phyloP scores from a whole-genome alignment of 2,797 vertebrate genomes.

The Bufotes viridis region DNA sequence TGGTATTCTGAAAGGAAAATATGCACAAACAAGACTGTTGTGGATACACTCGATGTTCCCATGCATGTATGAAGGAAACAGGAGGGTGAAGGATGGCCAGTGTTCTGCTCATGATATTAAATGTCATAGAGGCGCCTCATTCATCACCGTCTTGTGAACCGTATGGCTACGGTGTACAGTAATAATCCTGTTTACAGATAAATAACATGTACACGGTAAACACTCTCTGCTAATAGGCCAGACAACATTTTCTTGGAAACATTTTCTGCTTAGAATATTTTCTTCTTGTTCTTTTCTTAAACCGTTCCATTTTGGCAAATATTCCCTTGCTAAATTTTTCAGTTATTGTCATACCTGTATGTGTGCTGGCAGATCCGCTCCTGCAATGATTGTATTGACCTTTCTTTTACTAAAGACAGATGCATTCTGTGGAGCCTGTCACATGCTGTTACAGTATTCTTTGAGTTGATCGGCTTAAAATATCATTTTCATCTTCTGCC shows the following conservation, averaged over 20 bases:
- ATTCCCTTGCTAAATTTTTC: constrained; percentile 13
- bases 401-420: constrained; percentile 47
- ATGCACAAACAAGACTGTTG: not conserved
- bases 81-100: not conserved
- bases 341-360: constrained; percentile 18
- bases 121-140: constrained; percentile 8
- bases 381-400: constrained; percentile 40
- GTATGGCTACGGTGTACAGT: not conserved
- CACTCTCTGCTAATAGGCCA: not conserved
- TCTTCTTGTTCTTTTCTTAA: not conserved
- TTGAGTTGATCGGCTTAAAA: constrained; percentile 23
- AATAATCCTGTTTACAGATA: constrained; percentile 18
- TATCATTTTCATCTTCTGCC: constrained; percentile 28
- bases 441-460: constrained; percentile 45
- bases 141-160: not conserved
- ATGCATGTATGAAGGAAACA: not conserved
- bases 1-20: not conserved
- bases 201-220: not conserved
- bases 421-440: constrained; percentile 12
- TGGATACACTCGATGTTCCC: not conserved
- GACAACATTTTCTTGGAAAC: constrained; percentile 15
- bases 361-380: constrained; percentile 12
- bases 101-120: not conserved
- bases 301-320: constrained; percentile 17
- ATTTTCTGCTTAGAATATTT: not conserved